These are phyloP conservation scores for Hymenopus coronatus DNA, from an alignment of 2,888 invertebrate species.

Conservation along the genomic window DNA sequence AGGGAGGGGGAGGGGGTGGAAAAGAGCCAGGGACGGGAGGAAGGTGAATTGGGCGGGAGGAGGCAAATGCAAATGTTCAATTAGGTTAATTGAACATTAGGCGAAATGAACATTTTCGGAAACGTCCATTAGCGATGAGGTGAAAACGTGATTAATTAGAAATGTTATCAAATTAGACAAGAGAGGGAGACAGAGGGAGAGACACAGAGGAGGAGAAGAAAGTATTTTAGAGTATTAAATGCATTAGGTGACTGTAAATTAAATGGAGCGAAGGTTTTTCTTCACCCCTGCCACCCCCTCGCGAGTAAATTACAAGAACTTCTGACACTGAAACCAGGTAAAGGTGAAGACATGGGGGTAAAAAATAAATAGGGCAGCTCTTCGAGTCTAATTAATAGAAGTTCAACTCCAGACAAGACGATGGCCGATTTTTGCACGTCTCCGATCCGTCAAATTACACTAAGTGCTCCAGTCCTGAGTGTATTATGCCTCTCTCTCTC, in stretches of 20 bases:
- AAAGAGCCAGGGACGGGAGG: neutral
- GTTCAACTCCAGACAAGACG: neutral
- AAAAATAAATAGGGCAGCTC: neutral
- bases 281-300: neutral
- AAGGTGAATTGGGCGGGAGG: neutral
- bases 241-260: slow-evolving; percentile 26
- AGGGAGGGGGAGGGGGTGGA: neutral
- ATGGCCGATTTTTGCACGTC: neutral
- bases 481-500: neutral
- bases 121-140: slow-evolving; percentile 49
- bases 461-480: neutral
- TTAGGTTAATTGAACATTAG: slow-evolving; percentile 54
- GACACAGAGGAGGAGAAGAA: slow-evolving; percentile 2
- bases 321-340: neutral
- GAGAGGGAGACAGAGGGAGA: slow-evolving; percentile 1
- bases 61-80: slow-evolving; percentile 48
- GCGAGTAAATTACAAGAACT: slow-evolving; percentile 16
- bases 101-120: slow-evolving; percentile 54
- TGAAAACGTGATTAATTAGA: slow-evolving; percentile 47
- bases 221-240: slow-evolving; percentile 27
- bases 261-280: slow-evolving; percentile 20
- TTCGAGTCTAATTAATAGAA: neutral
- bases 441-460: neutral
- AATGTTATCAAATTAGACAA: slow-evolving; percentile 28
- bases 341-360: neutral